Conservation (phyloP, 2,113 vertebrate species). For the Cololabis saira region DNA sequence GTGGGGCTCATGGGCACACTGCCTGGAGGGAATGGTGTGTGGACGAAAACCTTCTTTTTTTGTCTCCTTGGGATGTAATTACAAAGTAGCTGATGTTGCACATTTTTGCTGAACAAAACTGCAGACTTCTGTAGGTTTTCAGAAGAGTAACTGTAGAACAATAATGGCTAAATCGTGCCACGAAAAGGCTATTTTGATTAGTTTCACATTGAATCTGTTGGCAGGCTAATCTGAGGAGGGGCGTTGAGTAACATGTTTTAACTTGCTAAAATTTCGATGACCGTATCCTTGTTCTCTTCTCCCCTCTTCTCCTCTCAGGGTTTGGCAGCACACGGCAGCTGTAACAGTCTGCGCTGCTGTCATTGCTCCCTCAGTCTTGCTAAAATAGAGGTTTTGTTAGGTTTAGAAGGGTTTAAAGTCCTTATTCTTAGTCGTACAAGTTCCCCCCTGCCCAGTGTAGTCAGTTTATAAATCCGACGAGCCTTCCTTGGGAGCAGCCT, state of each 20-base stretch:
- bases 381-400: slow-evolving; percentile 65
- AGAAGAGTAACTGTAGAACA: slow-evolving; percentile 15
- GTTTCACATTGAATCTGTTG: slow-evolving; percentile 34
- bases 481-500: slow-evolving; percentile 79
- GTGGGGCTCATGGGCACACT: slow-evolving; percentile 76
- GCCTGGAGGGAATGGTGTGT: slow-evolving; percentile 61
- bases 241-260: slow-evolving; percentile 71
- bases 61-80: slow-evolving; percentile 45
- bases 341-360: slow-evolving; percentile 78
- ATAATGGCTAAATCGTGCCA: slow-evolving; percentile 1
- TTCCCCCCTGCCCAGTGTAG: slow-evolving; percentile 61
- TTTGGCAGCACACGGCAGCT: slow-evolving; percentile 80
- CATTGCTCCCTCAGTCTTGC: slow-evolving; percentile 70
- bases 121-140: slow-evolving; percentile 3
- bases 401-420: slow-evolving; percentile 53
- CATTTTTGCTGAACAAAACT: not conserved
- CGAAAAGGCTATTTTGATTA: not conserved
- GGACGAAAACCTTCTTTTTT: slow-evolving; percentile 45
- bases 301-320: slow-evolving; percentile 83
- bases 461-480: slow-evolving; percentile 73
- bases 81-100: slow-evolving; percentile 24
- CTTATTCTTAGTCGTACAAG: slow-evolving; percentile 54
- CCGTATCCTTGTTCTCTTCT: slow-evolving; percentile 79
- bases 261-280: slow-evolving; percentile 71
- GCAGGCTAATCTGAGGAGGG: slow-evolving; percentile 67